Base-by-base conservation (phyloP, 2,113 vertebrate genomes). In the Phodopus roborovskii region DNA sequence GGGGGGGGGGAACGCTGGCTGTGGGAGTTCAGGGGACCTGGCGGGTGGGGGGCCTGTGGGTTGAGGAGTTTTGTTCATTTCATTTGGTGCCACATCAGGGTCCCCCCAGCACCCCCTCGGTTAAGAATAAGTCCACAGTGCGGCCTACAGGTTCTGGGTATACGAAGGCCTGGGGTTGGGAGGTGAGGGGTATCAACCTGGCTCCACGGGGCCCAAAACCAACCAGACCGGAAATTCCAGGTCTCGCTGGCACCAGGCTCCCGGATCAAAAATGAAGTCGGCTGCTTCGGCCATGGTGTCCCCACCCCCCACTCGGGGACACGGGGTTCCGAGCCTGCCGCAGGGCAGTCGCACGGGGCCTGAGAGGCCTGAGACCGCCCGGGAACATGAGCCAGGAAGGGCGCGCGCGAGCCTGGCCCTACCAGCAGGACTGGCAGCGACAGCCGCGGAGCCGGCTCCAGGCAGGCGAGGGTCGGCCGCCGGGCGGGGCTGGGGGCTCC, bases 41-140 rank as follows among this genome's bases (percentile, higher is more conserved):
- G 99, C 99, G 98, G 99, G 98, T 99, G 99, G 97, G 99, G 99
- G 99, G 99, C 99, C 99, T 99, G 99, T 99, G 99, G 99, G 99
- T 98, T 99, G 99, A 99, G 99, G 99, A 99, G 99, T 99, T 99
- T 99, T 99, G 99, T 99, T 99, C 99, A 99, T 99, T 99, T 99
- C 99, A 99, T 99, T 99, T 99, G 99, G 99, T 99, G 99, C 99
- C 99, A 99, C 99, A 99, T 99, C 99, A 98, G 99, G 99, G 98
- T 99, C 99, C 98, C 98, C 98, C 98, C 86, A 98, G 98, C 98
- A 98, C 97, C 97, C 96, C 97, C 96, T 96, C 78, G 82, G 39
- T 95, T 96, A 97, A 95, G 95, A 97, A 92, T 91, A 97, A 96
- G 94, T 98, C 97, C 97, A 98, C 97, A 95, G 96, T 96, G 97